Conservation (phyloP, 2,888 invertebrate species). For the Epinotia ramella region DNA sequence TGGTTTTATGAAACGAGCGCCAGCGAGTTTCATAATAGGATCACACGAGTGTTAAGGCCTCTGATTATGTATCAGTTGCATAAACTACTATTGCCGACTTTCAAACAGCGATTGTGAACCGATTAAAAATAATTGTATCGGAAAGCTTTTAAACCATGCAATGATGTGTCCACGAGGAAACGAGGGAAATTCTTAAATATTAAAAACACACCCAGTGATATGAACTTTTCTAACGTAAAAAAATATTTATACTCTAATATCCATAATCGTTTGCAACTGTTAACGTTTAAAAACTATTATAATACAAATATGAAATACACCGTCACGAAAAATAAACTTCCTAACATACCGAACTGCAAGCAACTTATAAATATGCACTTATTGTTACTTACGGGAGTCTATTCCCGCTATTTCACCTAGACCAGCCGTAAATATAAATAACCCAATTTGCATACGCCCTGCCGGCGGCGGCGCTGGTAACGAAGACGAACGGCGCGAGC, state of each 20-base stretch:
- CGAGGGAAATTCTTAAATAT: background rate
- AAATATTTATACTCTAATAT: no score
- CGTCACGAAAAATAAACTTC: background rate
- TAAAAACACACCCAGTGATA: background rate
- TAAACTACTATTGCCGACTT: no score
- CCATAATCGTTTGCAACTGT: background rate
- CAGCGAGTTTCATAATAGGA: no score
- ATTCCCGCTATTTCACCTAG: background rate
- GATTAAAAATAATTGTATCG: background rate
- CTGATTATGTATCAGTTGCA: no score
- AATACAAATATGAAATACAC: background rate
- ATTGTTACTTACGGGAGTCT: background rate
- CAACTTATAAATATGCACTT: conserved; percentile 1
- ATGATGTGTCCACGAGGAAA: background rate
- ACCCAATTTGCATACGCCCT: background rate
- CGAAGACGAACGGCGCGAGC: conserved; percentile 6
- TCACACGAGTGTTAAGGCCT: no score
- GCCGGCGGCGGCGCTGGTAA: background rate
- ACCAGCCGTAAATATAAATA: background rate
- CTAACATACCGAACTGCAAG: background rate
- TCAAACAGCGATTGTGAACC: no score
- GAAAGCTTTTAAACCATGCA: background rate
- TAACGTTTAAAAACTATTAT: background rate
- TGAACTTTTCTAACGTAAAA: no score
- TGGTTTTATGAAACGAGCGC: no score